phyloP scores from a whole-genome alignment of 2,888 invertebrate species.

The Xanthorhoe designata region DNA sequence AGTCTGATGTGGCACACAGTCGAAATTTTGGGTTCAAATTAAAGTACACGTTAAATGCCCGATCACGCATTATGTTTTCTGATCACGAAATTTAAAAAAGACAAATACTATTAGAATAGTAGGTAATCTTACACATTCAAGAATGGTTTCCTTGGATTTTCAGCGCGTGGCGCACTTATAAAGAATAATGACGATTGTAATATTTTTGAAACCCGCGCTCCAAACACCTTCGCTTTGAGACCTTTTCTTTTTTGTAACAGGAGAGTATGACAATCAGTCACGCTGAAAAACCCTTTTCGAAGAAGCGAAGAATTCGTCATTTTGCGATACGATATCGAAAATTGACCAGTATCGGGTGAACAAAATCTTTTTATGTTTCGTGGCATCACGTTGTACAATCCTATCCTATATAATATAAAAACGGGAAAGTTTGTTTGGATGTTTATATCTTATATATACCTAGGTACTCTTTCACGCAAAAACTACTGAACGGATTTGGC shows the following conservation, averaged over 20 bases:
- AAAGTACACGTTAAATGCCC: no score
- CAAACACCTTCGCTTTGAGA: neutral
- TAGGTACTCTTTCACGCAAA: no score
- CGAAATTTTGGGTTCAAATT: no score
- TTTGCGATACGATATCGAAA: neutral
- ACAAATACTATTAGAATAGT: neutral
- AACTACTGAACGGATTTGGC: no score
- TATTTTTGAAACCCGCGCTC: neutral
- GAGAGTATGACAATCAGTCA: slow-evolving; percentile 22
- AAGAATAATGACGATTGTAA: neutral
- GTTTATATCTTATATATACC: no score
- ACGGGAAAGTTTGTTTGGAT: no score
- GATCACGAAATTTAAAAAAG: no score
- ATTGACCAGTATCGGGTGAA: slow-evolving; percentile 1
- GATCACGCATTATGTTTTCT: no score
- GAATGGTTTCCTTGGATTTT: neutral
- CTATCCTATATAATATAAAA: no score
- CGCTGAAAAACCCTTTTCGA: slow-evolving; percentile 20
- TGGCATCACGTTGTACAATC: neutral
- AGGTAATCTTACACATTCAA: neutral
- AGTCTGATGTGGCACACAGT: no score
- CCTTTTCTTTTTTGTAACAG: slow-evolving; percentile 14
- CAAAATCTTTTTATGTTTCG: neutral
- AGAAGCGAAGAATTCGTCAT: slow-evolving; percentile 7
- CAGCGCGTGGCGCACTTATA: no score